Evolutionary conservation across 2,888 invertebrate genomes (phyloP), one percentile per base, ranked within the genome.

Genomic region (Pseudolycoriella hygida): DNA sequence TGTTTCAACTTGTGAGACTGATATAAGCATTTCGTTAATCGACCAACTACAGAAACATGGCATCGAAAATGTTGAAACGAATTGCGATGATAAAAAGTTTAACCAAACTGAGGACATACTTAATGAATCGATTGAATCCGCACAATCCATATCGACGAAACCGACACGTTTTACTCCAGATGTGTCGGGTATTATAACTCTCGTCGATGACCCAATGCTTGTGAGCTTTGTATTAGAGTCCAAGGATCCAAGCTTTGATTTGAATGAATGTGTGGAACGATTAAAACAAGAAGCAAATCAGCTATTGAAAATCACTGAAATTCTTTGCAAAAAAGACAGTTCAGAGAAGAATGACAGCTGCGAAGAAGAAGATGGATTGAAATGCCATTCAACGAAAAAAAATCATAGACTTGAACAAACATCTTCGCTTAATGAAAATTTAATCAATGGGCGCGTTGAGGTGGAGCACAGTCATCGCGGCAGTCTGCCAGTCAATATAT

Each of bases 1-100:
- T 61, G 80, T 83, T 57, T 74, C 73, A 6, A 68, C 74, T 52
- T 84, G 83, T 43, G 86, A 86, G 60, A 80, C 81, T 57, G 85
- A 85, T 60, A 67, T 86, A 34, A 85, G 83, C 64, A 75, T 74
- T 51, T 82, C 81, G 12, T 64, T 86, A 42, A 72, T 81, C 0
- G 76, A 75, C 43, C 77, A 77, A 54, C 40, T 52, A 4, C 44
- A 49, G n/a, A 51, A 49, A 34, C 30, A 47, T 19, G 48, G 46
- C 10, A 32, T 50, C 18, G 17, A 40, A 11, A 17, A 34, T 6
- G 11, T n/a, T 18, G 12, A 30, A 4, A 17, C 3, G n/a, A 12
- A 18, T 3, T 17, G 17, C 3, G n/a, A 18, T n/a, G n/a, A 17
- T n/a, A 32, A 18, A 17, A 11, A 14, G 12, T 18, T 25, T 18